Evolutionary conservation across 1,140 invertebrate genomes (phyloP), one percentile per base, ranked within the genome.

Genomic region (honey bee (Apis mellifera)): DNA sequence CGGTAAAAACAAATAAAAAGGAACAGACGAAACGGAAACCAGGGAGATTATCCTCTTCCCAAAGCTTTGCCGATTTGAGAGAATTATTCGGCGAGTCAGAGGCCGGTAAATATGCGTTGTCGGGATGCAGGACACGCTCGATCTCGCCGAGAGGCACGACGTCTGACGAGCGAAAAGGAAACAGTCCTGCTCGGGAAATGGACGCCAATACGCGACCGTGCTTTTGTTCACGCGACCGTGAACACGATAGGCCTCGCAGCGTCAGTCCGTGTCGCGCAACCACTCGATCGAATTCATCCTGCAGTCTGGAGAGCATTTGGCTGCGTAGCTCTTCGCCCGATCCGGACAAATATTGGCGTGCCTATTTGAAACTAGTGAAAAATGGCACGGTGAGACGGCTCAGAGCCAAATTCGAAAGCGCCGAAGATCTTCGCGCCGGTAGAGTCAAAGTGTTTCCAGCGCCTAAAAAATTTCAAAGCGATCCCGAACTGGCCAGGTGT

Each of bases 81-180:
- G 97, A 97, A 70, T 90, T 97, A 0, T 97, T 97, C 88, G 97
- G 97, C 0, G 97, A 98, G 91, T 94, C 94, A 19, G 94, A 95
- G 0, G 89, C 89, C 0, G 90, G 92, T 7, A 90, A 82, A 48
- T 93, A 89, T 68, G 59, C 78, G 11, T 54, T 81, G 17, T 78
- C 84, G 79, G 72, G 54, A 21, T 83, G 65, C 78, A 89, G 89
- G 65, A 86, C 91, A 66, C 91, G 91, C 60, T 92, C 91, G 26
- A 86, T 74, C 42, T 92, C 92, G 12, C 89, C 90, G 12, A 52
- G 77, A 70, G 80, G 79, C 71, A 84, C 81, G 60, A 84, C 81
- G 60, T 70, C 70, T 72, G 80, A 64, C 57, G 83, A 76, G 79
- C 86, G 88, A 32, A 74, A n/a, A 84, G 90, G 82, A 86, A 74